Base-by-base conservation (phyloP, 2,888 invertebrate genomes). In the Zootermopsis nevadensis region DNA sequence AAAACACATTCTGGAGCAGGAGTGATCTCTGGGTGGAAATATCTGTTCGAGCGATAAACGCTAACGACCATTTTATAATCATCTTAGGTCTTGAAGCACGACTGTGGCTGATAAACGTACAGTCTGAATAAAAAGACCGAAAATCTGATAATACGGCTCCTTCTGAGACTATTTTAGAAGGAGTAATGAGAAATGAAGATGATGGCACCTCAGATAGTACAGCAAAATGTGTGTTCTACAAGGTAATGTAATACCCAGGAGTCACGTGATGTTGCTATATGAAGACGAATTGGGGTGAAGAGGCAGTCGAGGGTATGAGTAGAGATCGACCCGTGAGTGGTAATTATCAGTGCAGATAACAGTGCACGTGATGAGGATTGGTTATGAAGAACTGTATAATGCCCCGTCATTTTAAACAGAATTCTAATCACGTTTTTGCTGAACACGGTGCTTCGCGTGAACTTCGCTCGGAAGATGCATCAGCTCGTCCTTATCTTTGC, bases 291-390 rank as follows among this genome's bases (percentile, higher is more conserved):
- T 6, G 12, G 30, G 31, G 72, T 7, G 35, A 35, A 72, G 72
- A 33, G 31, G 19, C 8, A 8, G 72, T 12, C 33, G 31, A 72
- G 72, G 15, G 72, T 19, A 33, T 7, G 33, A 35, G 35, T 3
- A 19, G 53, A 10, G 24, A 31, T 19, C 10, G 72, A 72, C 31
- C 33, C 10, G 31, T 72, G 72, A 19, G 6, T 35, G 31, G 72
- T 72, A 72, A 69, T 69, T 69, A 69, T 12, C 69, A 10, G n/a
- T 48, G 27, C 10, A 24, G 66, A 66, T 66, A 66, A n/a, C n/a
- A 24, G 22, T 15, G 27, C 24, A 66, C 66, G 66, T 66, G 66
- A 66, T 66, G 4, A 15, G 60, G 60, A n/a, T 60, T 3, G n/a
- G n/a, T 60, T 60, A 60, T n/a, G n/a, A 8, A n/a, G 30, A 3